phyloP scores from a whole-genome alignment of 2,888 invertebrate genomes.

The Noctua pronuba region DNA sequence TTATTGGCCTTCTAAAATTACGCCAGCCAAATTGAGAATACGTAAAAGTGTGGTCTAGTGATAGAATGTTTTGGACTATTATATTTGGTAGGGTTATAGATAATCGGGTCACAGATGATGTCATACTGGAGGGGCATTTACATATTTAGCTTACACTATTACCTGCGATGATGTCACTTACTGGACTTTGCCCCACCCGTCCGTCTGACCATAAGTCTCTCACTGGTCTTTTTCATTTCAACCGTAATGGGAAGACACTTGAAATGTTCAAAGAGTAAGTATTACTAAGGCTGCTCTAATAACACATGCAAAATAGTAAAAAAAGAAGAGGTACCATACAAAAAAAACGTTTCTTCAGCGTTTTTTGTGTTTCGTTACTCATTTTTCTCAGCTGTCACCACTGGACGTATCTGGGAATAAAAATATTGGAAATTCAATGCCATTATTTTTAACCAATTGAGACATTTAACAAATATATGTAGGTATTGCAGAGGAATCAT shows the following conservation, averaged over 20 bases:
- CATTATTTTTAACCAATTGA: background rate
- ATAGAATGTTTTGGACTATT: constrained; percentile 70
- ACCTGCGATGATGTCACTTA: background rate
- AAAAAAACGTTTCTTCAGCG: no score
- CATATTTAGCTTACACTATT: constrained; percentile 59
- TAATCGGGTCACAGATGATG: constrained; percentile 87
- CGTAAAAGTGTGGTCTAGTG: background rate
- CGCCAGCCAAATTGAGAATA: constrained; percentile 71
- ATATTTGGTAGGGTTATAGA: constrained; percentile 71
- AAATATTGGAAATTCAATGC: background rate
- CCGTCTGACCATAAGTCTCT: background rate
- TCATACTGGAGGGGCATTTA: constrained; percentile 74
- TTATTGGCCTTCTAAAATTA: constrained; percentile 69
- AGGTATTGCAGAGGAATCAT: background rate
- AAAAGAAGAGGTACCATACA: no score
- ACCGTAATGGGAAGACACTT: background rate
- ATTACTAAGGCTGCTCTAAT: background rate
- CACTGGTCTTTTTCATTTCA: background rate
- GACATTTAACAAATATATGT: background rate
- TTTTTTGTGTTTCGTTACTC: background rate
- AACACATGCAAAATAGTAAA: background rate
- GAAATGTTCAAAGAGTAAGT: background rate
- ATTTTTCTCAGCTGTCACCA: background rate
- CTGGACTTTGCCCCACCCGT: background rate
- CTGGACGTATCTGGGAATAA: background rate